Evolutionary conservation across 2,113 vertebrate genomes (phyloP), one percentile per base, ranked within the genome.

Genomic region (Dascyllus trimaculatus): DNA sequence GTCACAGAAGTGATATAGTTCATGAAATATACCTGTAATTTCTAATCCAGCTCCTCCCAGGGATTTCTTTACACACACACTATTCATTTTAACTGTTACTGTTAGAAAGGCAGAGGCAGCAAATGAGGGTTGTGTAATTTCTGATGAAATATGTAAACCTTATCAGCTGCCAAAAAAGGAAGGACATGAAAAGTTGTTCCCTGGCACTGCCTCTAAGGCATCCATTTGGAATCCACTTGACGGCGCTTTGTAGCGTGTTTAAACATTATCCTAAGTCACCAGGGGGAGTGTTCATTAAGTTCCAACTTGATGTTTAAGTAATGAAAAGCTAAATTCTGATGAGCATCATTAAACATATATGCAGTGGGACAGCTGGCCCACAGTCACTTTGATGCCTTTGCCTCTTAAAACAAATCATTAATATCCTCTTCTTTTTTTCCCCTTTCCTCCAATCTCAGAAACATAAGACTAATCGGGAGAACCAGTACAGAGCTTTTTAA

Each of bases 311-410:
- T 92, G 84, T 87, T 92, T 93, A 88, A 93, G 80, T 89, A 57
- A 93, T 91, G 79, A 81, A 75, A 85, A 87, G 56, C 66, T 82
- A 82, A 83, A 88, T 85, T 87, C 77, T 59, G 64, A 69, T 71
- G 79, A 77, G 75, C 29, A 3, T 82, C 87, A 89, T 94, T 91
- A 94, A 93, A 92, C 86, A 91, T 92, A 90, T 89, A 93, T 92
- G 86, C 64, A 83, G 18, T 17, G 87, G 88, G 90, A 86, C 86
- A 78, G 84, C 77, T 87, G 75, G 56, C 68, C 65, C 68, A 22
- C 21, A 75, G 81, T 75, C 71, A 84, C 78, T 91, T 93, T 92
- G 85, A 92, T 80, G 80, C 62, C 19, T 84, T 80, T 74, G 49
- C 71, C 63, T 83, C 75, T 88, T 74, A 53, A 87, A 91, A 85